Evolutionary conservation across 2,888 invertebrate species (phyloP).

Genomic region (Sicus ferrugineus): DNA sequence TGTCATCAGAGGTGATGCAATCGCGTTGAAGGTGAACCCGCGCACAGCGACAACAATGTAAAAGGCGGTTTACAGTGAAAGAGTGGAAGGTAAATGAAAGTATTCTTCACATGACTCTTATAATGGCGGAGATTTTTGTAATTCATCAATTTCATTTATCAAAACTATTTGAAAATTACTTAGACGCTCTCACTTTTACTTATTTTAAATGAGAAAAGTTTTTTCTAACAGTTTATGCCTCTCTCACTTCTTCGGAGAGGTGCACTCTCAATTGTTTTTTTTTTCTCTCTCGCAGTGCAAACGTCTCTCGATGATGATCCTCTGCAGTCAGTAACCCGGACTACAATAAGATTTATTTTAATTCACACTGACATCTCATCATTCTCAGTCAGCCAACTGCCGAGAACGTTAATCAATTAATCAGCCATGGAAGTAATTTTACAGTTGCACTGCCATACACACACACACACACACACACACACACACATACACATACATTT

Average conservation of each 20-base stretch:
- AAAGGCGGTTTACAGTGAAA: background rate
- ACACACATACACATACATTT: background rate
- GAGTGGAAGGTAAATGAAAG: no score
- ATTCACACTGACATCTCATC: background rate
- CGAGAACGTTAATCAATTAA: background rate
- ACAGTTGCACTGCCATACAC: background rate
- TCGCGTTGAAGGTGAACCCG: background rate
- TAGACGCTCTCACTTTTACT: no score
- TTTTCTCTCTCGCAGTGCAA: no score
- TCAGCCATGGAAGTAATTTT: background rate
- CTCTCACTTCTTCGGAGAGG: no score
- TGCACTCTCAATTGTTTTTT: no score
- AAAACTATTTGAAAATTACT: no score
- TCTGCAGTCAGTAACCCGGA: background rate
- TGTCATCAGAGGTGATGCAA: conserved; percentile 19
- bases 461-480: background rate
- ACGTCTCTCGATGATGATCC: no score
- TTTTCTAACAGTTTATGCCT: no score
- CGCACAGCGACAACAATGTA: background rate
- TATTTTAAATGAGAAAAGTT: no score
- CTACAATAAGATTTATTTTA: background rate
- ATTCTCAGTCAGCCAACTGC: background rate
- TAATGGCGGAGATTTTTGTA: no score
- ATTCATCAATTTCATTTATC: no score
- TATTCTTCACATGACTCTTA: no score